These are phyloP conservation scores for Xiphorhynchus elegans DNA, from an alignment of 2,113 vertebrate genomes.

Conservation along the genomic window DNA sequence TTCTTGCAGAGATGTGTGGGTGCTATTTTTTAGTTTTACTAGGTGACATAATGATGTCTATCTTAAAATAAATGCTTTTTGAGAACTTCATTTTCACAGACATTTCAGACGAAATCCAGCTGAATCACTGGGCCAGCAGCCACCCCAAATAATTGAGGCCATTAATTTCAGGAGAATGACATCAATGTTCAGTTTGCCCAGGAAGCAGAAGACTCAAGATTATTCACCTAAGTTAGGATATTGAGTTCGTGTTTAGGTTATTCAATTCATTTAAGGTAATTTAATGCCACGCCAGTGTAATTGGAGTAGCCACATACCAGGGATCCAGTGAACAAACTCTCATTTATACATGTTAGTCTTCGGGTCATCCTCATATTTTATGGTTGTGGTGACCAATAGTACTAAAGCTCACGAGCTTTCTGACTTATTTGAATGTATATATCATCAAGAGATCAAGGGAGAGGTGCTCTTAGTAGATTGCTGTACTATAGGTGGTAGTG, in stretches of 20 bases:
- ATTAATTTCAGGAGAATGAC: conserved; percentile 32
- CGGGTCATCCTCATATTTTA: not conserved
- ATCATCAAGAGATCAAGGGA: not conserved
- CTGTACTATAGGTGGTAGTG: not conserved
- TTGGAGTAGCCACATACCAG: not conserved
- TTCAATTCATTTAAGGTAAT: not conserved
- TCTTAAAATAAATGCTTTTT: conserved; percentile 50
- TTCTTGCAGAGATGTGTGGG: conserved; percentile 27
- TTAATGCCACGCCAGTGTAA: not conserved
- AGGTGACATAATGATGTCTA: conserved; percentile 34
- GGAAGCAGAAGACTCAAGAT: not conserved
- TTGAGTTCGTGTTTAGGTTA: not conserved
- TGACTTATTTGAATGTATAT: not conserved
- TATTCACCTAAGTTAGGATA: not conserved
- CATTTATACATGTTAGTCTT: not conserved
- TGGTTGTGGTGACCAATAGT: not conserved
- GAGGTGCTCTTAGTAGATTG: not conserved
- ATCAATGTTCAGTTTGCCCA: conserved; percentile 12
- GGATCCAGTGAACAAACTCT: not conserved
- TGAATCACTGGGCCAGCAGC: conserved; percentile 43
- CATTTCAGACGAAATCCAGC: conserved; percentile 22
- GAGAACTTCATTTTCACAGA: conserved; percentile 43
- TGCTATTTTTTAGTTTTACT: conserved; percentile 51
- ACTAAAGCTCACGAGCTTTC: not conserved
- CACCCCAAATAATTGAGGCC: not conserved